Base-by-base conservation (phyloP, 2,888 invertebrate species). In the Cheilosia impressa region DNA sequence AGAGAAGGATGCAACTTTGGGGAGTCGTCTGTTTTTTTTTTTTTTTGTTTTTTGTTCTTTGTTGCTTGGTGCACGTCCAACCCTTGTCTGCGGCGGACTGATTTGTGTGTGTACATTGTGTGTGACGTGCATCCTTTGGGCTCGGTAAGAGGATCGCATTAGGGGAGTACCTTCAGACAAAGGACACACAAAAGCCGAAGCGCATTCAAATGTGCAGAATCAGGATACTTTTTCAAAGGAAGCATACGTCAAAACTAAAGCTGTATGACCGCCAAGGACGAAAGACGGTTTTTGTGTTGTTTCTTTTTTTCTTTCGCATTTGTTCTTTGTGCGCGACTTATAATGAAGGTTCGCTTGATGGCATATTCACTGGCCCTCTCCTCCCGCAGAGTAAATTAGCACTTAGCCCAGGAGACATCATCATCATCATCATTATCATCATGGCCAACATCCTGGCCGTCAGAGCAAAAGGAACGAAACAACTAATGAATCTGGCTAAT, bases 401-500 rank as follows among this genome's bases (percentile, higher is more conserved):
- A 65, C 55, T 72, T 72, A 72, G 55, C 72, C 72, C 71, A 81
- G 72, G 69, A 77, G 76, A 85, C 84, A 85, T 85, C 76, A 85
- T 80, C 84, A 79, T 79, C 71, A 80, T 65, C 75, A 60, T 75
- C 63, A 50, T 38, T 55, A 50, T 53, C 53, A 53, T 43, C 43
- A 17, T 57, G 5, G 27, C 27, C 41, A 55, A 17, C 53, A 43
- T 62, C 60, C 60, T 45, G 60, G 27, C 38, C 17, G 34, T 31
- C 31, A 19, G 47, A 22, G 15, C 22, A 45, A 31, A 43, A 58
- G 6, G 9, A 34, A 47, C 53, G 38, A 58, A 58, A 63, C 68
- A 65, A 65, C 79, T 80, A 80, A 85, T 80, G 85, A 85, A 80
- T 80, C 80, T 60, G 80, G 85, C 80, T 85, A 85, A 85, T 85